phyloP scores from a whole-genome alignment of 2,797 vertebrate species.

The Paramormyrops hopkinsi region DNA sequence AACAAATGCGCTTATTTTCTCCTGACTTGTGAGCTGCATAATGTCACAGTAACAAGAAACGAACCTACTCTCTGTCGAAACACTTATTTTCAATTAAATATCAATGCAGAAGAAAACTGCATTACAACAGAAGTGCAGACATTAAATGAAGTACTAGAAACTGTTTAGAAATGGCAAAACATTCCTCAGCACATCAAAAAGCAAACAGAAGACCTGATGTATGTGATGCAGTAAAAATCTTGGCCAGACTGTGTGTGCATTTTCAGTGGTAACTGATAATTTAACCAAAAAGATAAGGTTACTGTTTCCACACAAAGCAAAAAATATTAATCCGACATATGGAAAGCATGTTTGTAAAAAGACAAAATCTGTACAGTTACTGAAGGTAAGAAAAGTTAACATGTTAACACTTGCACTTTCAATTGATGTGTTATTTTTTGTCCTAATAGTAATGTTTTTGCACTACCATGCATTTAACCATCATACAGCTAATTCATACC shows the following conservation, averaged over 20 bases:
- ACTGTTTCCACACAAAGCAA: not conserved
- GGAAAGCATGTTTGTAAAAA: no score
- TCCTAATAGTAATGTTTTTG: no score
- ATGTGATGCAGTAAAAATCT: not conserved
- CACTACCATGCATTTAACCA: no score
- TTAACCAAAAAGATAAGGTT: not conserved
- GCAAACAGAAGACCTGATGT: not conserved
- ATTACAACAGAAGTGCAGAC: not conserved
- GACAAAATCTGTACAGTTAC: no score
- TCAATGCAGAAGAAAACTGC: not conserved
- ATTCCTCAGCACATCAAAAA: not conserved
- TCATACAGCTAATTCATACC: no score
- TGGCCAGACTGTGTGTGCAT: not conserved
- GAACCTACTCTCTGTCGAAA: not conserved
- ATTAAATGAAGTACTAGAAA: not conserved
- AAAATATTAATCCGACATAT: not conserved
- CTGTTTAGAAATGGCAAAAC: not conserved
- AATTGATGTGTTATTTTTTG: no score
- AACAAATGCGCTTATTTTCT: not conserved
- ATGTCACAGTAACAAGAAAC: not conserved
- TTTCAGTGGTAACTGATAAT: not conserved
- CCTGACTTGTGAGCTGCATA: not conserved
- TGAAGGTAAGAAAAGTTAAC: no score
- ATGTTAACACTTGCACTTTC: no score
- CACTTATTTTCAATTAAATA: not conserved